Conservation (phyloP, 2,113 vertebrate species). For the Cyprinodon brontotheroides region DNA sequence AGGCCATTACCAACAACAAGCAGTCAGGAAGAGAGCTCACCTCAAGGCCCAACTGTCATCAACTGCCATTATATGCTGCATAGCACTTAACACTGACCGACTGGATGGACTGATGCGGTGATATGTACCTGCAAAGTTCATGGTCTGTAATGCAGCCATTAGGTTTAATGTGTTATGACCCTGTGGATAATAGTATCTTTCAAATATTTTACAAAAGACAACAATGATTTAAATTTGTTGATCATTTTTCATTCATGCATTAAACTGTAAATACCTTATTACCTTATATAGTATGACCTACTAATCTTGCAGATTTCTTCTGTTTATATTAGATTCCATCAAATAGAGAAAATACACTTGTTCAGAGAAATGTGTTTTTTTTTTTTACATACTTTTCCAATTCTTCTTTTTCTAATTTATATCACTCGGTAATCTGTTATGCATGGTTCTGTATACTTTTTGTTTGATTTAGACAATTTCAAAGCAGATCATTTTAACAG, state of each 20-base stretch:
- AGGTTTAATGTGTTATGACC: conserved; percentile 23
- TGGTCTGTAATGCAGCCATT: conserved; percentile 21
- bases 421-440: background rate
- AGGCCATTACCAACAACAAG: conserved; percentile 66
- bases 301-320: no score
- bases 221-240: background rate
- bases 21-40: conserved; percentile 39
- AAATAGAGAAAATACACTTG: no score
- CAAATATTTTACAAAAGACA: background rate
- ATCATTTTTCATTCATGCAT: conserved; percentile 19
- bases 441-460: background rate
- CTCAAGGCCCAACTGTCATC: conserved; percentile 59
- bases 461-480: background rate
- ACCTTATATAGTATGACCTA: no score
- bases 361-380: no score
- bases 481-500: background rate
- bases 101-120: conserved; percentile 23
- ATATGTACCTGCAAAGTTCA: conserved; percentile 44
- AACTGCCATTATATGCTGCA: conserved; percentile 46
- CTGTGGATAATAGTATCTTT: conserved; percentile 2
- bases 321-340: no score
- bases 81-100: conserved; percentile 41
- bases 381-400: background rate
- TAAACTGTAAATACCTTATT: conserved; percentile 19
- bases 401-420: background rate